Base-by-base conservation (phyloP, 2,888 invertebrate species). In the Drosophila demipolita region DNA sequence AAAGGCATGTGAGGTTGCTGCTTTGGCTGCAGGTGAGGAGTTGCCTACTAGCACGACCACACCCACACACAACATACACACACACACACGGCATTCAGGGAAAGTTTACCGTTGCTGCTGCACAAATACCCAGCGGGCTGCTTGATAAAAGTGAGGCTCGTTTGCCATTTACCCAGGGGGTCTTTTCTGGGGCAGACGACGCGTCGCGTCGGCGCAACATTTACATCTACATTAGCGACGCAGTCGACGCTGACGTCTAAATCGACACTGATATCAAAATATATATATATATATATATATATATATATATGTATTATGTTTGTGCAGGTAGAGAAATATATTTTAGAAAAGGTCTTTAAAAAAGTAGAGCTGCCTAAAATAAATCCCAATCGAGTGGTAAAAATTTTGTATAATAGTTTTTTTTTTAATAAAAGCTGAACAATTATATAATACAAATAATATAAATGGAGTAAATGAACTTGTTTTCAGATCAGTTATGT, bases 71-170 rank as follows among this genome's bases (percentile, higher is more conserved):
- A 60, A 50, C 45, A 64, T 58, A 40, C 32, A 40, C 26, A 26
- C 6, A 50, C 9, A 32, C 20, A 35, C 67, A 67, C 69, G 79
- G 79, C 77, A 78, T 73, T 72, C 50, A 82, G 67, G 67, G 54
- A 83, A 87, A 90, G 87, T 90, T 87, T 90, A 88, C 82, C 73
- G 74, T 86, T 83, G 90, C 84, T 87, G 73, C 81, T 75, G 81
- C 86, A 83, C 90, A 87, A 88, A 90, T 88, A 87, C 87, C 87
- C 87, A 86, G 75, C 74, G 90, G 90, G 78, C 87, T 87, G 89
- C 76, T 87, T 87, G 90, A 88, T 90, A 88, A 88, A 83, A 87
- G 84, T 75, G 83, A 73, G 65, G 76, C 82, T 76, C 75, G 80
- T 73, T 76, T 80, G 69, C 78, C 78, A 66, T 68, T 58, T 68